Conservation (phyloP, 2,113 vertebrate genomes). For the Potamarius usumacintae region DNA sequence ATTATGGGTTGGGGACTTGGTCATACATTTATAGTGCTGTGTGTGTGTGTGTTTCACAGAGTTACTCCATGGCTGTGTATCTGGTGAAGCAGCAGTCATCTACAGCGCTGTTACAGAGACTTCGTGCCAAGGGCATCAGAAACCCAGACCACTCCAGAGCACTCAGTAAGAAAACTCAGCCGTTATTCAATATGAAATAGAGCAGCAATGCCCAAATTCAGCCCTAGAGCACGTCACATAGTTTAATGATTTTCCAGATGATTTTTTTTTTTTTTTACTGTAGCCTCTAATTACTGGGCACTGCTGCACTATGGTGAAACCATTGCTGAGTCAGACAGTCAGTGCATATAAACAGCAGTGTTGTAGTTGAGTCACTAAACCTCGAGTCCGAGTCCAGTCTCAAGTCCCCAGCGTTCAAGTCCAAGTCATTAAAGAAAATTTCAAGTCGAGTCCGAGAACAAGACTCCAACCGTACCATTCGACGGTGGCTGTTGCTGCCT, state of each 20-base stretch:
- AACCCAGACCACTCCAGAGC: slow-evolving; percentile 99
- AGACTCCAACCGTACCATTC: too few species aligned
- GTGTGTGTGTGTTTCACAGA: slow-evolving; percentile 70
- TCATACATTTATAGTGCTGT: neutral
- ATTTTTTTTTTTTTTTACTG: neutral
- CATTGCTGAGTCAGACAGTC: neutral
- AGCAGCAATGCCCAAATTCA: neutral
- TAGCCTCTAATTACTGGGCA: neutral
- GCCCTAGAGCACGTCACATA: neutral
- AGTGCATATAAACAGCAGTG: neutral
- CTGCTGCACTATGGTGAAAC: neutral
- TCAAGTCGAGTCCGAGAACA: too few species aligned
- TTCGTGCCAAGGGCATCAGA: slow-evolving; percentile 95
- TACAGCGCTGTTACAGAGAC: slow-evolving; percentile 90
- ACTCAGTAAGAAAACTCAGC: slow-evolving; percentile 79
- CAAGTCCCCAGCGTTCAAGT: too few species aligned
- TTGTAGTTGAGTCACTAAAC: too few species aligned
- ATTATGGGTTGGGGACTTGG: neutral
- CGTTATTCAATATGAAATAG: too few species aligned
- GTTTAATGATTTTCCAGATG: neutral
- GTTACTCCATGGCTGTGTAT: slow-evolving; percentile 98
- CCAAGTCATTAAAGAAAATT: too few species aligned
- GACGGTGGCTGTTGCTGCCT: too few species aligned
- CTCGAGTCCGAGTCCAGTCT: too few species aligned
- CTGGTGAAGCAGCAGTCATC: slow-evolving; percentile 97